Evolutionary conservation across 2,888 invertebrate species (phyloP).

Genomic region (Chrysodeixis includens): DNA sequence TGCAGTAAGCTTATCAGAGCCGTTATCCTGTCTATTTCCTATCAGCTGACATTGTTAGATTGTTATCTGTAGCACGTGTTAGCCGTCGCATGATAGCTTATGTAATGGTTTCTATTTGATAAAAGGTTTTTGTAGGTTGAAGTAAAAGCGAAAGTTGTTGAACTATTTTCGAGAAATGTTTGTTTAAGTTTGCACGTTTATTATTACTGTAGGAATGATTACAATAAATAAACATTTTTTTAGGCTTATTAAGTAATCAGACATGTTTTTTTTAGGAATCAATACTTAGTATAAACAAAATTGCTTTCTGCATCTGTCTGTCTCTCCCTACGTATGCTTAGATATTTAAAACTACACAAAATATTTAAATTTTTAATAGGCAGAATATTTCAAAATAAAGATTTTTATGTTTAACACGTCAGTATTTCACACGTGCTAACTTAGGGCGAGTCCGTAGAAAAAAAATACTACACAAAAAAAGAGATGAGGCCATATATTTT

Average conservation of each 20-base stretch:
- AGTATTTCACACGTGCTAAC: too few species aligned
- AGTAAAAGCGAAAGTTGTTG: background rate
- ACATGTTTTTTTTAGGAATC: too few species aligned
- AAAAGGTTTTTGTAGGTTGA: background rate
- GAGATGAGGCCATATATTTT: too few species aligned
- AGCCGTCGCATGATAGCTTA: conserved; percentile 27
- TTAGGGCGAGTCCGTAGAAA: background rate
- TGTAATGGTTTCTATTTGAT: conserved; percentile 22
- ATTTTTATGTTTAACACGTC: too few species aligned
- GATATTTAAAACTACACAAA: too few species aligned
- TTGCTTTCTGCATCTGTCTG: too few species aligned
- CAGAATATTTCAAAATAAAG: too few species aligned
- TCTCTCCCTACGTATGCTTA: too few species aligned
- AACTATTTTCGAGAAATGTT: background rate
- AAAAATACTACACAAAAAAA: background rate
- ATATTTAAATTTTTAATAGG: too few species aligned
- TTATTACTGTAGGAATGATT: background rate
- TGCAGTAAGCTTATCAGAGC: conserved; percentile 64
- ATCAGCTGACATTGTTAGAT: conserved; percentile 55
- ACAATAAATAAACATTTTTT: too few species aligned
- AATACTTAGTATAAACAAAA: too few species aligned
- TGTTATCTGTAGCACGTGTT: conserved; percentile 22
- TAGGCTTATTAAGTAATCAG: too few species aligned
- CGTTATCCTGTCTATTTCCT: conserved; percentile 60
- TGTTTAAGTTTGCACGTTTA: background rate